phyloP scores from a whole-genome alignment of 2,888 invertebrate genomes.

The Timema podura region DNA sequence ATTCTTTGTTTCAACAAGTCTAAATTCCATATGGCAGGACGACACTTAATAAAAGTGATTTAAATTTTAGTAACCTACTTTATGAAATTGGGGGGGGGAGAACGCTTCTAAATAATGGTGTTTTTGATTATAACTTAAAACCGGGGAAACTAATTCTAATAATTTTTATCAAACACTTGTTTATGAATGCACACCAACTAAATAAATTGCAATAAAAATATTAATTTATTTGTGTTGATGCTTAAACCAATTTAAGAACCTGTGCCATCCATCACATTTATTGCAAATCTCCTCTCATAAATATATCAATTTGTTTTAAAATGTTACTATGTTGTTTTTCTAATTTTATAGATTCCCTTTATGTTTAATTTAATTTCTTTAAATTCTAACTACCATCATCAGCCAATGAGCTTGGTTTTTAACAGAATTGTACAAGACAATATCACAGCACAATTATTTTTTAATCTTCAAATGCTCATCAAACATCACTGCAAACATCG shows the following conservation, averaged over 20 bases:
- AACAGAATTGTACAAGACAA: slow-evolving; percentile 32
- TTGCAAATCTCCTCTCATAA: slow-evolving; percentile 26
- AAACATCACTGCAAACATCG: slow-evolving; percentile 23
- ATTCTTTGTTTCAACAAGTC: too few relatives aligned
- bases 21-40: too few relatives aligned
- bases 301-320: neutral
- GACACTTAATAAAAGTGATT: too few relatives aligned
- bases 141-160: too few relatives aligned
- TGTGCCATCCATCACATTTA: slow-evolving; percentile 17
- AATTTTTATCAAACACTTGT: too few relatives aligned
- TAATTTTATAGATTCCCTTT: slow-evolving; percentile 20
- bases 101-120: too few relatives aligned
- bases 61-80: too few relatives aligned
- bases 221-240: too few relatives aligned
- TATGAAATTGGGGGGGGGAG: too few relatives aligned
- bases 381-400: slow-evolving; percentile 27
- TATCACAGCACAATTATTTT: slow-evolving; percentile 33
- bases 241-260: slow-evolving; percentile 1
- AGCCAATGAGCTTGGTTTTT: slow-evolving; percentile 28
- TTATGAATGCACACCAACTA: too few relatives aligned
- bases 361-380: slow-evolving; percentile 19
- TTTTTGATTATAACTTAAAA: too few relatives aligned
- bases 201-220: too few relatives aligned
- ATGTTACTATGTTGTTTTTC: neutral
- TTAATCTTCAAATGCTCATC: slow-evolving; percentile 20